phyloP scores from a whole-genome alignment of 2,113 vertebrate genomes.

The Brevimyrus niger region DNA sequence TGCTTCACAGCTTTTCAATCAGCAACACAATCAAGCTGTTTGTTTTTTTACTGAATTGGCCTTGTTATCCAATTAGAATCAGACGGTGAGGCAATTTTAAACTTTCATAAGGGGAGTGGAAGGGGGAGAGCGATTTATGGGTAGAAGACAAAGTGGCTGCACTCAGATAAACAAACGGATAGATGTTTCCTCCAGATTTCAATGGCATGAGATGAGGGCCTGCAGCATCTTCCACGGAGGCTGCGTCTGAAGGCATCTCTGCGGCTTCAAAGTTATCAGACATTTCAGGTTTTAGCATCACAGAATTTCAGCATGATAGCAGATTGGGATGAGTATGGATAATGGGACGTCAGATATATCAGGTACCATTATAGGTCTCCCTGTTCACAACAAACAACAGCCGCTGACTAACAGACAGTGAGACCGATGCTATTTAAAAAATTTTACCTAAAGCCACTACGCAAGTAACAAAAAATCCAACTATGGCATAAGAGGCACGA shows the following conservation, averaged over 20 bases:
- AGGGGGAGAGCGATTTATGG: not conserved
- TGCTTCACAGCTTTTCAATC: conserved; percentile 27
- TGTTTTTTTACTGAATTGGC: conserved; percentile 27
- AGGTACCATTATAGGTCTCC: not conserved
- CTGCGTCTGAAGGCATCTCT: not conserved
- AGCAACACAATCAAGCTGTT: conserved; percentile 25
- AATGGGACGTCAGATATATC: not conserved
- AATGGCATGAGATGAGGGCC: not conserved
- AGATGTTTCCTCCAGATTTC: not conserved
- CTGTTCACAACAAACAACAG: not conserved
- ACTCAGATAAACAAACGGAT: not conserved
- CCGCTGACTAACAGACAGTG: not conserved
- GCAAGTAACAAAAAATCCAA: not conserved
- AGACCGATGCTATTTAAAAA: not conserved
- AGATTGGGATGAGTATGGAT: not conserved
- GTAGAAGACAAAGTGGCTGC: not conserved
- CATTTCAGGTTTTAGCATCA: not conserved
- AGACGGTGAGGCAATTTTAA: conserved; percentile 9
- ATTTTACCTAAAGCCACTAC: not conserved
- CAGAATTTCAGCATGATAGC: not conserved
- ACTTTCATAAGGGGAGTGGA: not conserved
- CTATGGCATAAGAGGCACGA: not conserved
- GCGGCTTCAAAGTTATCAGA: not conserved
- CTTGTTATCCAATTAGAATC: conserved; percentile 24
- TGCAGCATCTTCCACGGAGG: not conserved